These are phyloP conservation scores for Trachymyrmex cornetzi DNA, from an alignment of 1,140 invertebrate species.

Conservation along the genomic window DNA sequence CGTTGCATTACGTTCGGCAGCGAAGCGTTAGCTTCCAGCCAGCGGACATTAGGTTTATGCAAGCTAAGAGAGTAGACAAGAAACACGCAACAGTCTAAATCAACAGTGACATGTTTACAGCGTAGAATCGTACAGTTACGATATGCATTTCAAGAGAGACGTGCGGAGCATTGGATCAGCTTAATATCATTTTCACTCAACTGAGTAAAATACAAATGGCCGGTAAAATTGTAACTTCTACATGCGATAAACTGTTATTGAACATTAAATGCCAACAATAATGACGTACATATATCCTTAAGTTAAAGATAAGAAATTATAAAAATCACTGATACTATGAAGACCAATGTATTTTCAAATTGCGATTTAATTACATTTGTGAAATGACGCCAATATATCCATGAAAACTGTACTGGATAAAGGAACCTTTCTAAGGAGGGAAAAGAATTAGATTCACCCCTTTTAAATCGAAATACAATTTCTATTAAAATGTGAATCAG, in stretches of 20 bases:
- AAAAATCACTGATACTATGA: not conserved
- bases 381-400: not conserved
- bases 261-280: not conserved
- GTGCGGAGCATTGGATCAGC: not conserved
- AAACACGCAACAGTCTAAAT: constrained; percentile 58
- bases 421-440: not conserved
- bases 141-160: constrained; percentile 23
- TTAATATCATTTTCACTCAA: not conserved
- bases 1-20: constrained; percentile 73
- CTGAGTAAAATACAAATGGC: not conserved
- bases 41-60: constrained; percentile 66
- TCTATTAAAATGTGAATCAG: not conserved
- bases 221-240: not conserved
- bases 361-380: not conserved
- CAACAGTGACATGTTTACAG: constrained; percentile 51
- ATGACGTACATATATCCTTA: not conserved
- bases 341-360: not conserved
- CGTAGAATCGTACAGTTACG: constrained; percentile 6
- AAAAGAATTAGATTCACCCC: not conserved
- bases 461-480: constrained; percentile 34
- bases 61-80: constrained; percentile 70
- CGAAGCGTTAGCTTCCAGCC: constrained; percentile 63
- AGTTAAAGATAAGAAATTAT: not conserved
- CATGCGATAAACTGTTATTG: not conserved
- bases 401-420: no score